Percentiles rank a stretch among this genome's conserved stretches.
phyloP scores from a whole-genome alignment of 1,140 invertebrate genomes.

The Neodiprion lecontei region DNA sequence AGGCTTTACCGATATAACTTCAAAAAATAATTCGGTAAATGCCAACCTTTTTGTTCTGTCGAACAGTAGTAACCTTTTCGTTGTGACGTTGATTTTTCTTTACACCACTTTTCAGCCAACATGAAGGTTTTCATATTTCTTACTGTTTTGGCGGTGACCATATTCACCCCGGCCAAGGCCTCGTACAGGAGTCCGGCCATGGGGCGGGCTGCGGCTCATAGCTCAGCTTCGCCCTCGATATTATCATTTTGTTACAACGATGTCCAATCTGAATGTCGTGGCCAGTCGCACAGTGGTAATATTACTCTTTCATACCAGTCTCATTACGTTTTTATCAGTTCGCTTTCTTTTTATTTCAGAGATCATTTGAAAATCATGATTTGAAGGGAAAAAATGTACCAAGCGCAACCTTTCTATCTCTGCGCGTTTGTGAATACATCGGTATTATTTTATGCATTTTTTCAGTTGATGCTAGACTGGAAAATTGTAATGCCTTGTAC shows the following conservation, averaged over 20 bases:
- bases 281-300: constrained; percentile 44
- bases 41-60: too few species aligned
- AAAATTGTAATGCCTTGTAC: constrained; percentile 73
- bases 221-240: constrained; percentile 43
- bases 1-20: too few species aligned
- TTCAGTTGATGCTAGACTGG: constrained; percentile 43
- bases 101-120: constrained; percentile 48
- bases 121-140: constrained; percentile 67
- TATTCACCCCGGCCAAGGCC: too few species aligned
- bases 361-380: constrained; percentile 5
- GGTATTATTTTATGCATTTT: not conserved
- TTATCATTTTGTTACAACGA: constrained; percentile 66
- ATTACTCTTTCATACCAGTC: too few species aligned
- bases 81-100: not conserved
- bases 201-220: too few species aligned
- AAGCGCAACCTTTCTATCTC: too few species aligned
- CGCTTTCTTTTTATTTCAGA: not conserved
- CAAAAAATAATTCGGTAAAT: too few species aligned
- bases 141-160: constrained; percentile 58
- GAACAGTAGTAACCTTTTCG: too few species aligned
- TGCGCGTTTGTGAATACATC: too few species aligned
- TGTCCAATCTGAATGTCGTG: constrained; percentile 65
- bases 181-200: too few species aligned
- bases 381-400: not conserved
- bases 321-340: too few species aligned